phyloP scores from a whole-genome alignment of 1,140 invertebrate genomes.

The Dreissena rostriformis region DNA sequence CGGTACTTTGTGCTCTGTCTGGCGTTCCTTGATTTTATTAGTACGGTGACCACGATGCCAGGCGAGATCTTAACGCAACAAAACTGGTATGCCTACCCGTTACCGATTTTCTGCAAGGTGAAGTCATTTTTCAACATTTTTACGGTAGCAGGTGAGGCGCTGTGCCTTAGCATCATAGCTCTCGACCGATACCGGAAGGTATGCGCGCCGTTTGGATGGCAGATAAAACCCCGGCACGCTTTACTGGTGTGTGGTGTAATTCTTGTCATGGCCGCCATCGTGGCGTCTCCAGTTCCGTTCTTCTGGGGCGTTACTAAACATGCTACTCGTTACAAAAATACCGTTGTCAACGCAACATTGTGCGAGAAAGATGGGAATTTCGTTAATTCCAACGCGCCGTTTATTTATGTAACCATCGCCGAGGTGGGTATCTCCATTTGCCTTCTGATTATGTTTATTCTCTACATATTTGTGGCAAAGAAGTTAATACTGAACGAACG shows the following conservation, averaged over 20 bases:
- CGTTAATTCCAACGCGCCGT: background rate
- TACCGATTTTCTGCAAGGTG: conserved; percentile 58
- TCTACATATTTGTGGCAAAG: conserved; percentile 17
- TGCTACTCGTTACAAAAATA: background rate
- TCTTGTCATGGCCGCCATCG: conserved; percentile 3
- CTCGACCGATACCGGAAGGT: conserved; percentile 66
- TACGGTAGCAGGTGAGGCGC: conserved; percentile 58
- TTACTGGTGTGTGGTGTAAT: background rate
- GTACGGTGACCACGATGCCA: conserved; percentile 63
- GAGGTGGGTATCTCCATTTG: conserved; percentile 15
- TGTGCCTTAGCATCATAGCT: conserved; percentile 60
- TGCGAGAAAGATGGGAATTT: conserved; percentile 46
- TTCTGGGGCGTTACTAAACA: conserved; percentile 29
- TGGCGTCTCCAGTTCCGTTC: conserved; percentile 17
- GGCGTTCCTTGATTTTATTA: conserved; percentile 61
- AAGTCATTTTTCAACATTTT: conserved; percentile 63
- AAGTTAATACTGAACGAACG: background rate
- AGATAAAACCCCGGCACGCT: conserved; percentile 44
- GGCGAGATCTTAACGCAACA: conserved; percentile 66
- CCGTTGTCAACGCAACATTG: conserved; percentile 17
- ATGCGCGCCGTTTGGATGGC: conserved; percentile 58
- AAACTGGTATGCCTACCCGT: conserved; percentile 66
- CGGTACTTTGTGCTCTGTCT: conserved; percentile 64
- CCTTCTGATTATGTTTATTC: conserved; percentile 10
- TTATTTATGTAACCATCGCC: background rate